Conservation (phyloP, 1,140 invertebrate genomes). For the Ptiloglossa arizonensis region DNA sequence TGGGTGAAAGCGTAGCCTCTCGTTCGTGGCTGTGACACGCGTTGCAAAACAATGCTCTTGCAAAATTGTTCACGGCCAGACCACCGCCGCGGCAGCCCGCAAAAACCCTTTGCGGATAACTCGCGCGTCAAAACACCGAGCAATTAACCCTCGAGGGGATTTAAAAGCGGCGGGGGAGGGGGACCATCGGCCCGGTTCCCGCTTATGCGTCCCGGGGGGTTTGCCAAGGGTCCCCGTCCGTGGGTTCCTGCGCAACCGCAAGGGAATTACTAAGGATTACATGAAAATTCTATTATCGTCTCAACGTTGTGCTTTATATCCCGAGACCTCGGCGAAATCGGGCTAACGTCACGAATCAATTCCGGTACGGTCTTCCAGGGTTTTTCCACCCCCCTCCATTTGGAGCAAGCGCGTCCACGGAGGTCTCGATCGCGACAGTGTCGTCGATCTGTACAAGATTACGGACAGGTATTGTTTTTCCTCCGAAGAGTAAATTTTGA, state of each 20-base stretch:
- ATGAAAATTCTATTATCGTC: slow-evolving; percentile 82
- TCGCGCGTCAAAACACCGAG: slow-evolving; percentile 78
- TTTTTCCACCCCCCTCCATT: too few relatives aligned
- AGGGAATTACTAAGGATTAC: slow-evolving; percentile 81
- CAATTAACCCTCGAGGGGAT: slow-evolving; percentile 81
- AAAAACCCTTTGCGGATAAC: slow-evolving; percentile 68
- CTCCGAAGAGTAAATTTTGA: too few relatives aligned
- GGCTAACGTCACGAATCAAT: slow-evolving; percentile 67
- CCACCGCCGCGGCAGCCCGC: slow-evolving; percentile 52
- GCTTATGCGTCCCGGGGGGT: slow-evolving; percentile 64
- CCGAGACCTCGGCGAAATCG: slow-evolving; percentile 27
- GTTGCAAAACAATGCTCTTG: slow-evolving; percentile 45
- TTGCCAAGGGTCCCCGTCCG: slow-evolving; percentile 51
- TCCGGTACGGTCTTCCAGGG: slow-evolving; percentile 20
- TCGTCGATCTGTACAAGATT: too few relatives aligned
- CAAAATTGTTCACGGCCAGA: slow-evolving; percentile 51
- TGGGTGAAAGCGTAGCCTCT: neutral
- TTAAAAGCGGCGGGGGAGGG: slow-evolving; percentile 64
- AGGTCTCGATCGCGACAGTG: too few relatives aligned
- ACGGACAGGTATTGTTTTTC: too few relatives aligned
- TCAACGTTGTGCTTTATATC: slow-evolving; percentile 62
- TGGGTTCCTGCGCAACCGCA: slow-evolving; percentile 71
- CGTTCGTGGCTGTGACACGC: too few relatives aligned
- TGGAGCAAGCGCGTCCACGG: too few relatives aligned
- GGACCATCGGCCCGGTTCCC: slow-evolving; percentile 28